Conservation (phyloP, 2,888 invertebrate species). For the Pachycephus smyrnensis region DNA sequence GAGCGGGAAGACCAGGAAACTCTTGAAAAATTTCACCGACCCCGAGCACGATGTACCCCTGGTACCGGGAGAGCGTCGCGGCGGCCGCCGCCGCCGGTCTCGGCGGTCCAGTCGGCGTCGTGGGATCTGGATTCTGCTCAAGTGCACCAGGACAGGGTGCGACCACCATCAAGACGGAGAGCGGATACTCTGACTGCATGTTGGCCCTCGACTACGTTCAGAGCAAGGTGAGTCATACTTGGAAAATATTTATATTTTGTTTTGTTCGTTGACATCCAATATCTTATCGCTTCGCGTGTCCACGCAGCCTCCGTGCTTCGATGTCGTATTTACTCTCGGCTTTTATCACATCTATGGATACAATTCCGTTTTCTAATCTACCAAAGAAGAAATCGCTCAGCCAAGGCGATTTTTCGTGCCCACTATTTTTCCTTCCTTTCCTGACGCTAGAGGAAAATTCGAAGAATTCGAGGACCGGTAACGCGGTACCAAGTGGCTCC, state of each 20-base stretch:
- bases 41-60: conserved; percentile 71
- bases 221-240: conserved; percentile 72
- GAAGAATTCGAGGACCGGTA: no score
- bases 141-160: conserved; percentile 63
- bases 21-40: conserved; percentile 40
- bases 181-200: conserved; percentile 79
- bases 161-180: conserved; percentile 75
- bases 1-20: not conserved
- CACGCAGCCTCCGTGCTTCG: not conserved
- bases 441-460: not conserved
- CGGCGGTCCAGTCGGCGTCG: conserved; percentile 64
- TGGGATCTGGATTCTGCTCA: conserved; percentile 69
- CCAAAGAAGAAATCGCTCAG: conserved; percentile 16
- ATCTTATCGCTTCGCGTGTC: not conserved
- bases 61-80: conserved; percentile 72
- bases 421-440: not conserved
- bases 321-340: not conserved
- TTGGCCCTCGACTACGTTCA: conserved; percentile 77
- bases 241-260: not conserved
- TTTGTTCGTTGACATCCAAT: not conserved
- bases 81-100: conserved; percentile 70
- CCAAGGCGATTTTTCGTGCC: not conserved
- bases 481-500: not conserved
- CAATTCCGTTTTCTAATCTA: conserved; percentile 25
- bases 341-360: no score